phyloP scores from a whole-genome alignment of 2,797 vertebrate species.

The Eospalax fontanierii region DNA sequence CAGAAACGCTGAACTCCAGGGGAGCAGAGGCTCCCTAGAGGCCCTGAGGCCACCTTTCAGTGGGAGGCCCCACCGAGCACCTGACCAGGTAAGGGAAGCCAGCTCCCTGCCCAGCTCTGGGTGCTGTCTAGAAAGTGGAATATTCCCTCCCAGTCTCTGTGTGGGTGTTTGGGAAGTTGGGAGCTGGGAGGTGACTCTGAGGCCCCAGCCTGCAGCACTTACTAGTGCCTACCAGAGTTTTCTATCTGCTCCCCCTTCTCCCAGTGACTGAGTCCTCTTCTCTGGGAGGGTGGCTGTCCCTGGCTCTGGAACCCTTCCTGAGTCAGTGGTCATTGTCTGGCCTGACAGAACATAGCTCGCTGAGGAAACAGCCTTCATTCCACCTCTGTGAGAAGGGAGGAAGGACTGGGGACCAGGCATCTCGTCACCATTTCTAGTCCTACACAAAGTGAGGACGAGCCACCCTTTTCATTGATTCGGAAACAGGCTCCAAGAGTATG shows the following conservation, averaged over 20 bases:
- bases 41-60: background rate
- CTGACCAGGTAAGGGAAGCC: constrained; percentile 74
- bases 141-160: background rate
- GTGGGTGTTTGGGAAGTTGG: background rate
- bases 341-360: background rate
- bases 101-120: background rate
- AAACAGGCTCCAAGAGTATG: background rate
- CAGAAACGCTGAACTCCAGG: fast-evolving
- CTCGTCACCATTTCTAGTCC: background rate
- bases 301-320: background rate
- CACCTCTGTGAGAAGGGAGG: background rate
- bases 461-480: background rate
- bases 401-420: background rate
- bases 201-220: background rate
- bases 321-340: background rate
- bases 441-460: background rate
- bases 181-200: background rate
- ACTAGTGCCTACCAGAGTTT: background rate
- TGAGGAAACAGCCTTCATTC: background rate
- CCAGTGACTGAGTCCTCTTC: background rate
- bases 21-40: background rate
- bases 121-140: background rate
- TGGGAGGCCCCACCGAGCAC: background rate
- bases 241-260: background rate
- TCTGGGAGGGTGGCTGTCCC: background rate